Conservation (phyloP, 2,888 invertebrate species). For the Agrypnus murinus region DNA sequence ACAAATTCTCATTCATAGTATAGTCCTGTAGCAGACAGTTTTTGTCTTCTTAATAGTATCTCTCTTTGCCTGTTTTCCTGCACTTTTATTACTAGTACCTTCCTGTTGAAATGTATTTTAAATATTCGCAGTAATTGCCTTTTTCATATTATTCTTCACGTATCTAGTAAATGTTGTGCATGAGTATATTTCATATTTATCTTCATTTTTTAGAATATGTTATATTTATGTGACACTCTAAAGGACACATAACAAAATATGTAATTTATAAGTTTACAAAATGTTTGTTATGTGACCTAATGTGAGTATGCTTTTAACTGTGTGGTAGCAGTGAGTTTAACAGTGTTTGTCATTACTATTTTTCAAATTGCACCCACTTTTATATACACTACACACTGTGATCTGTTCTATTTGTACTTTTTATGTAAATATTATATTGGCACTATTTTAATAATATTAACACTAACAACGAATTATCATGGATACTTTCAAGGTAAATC, state of each 20-base stretch:
- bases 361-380: conserved; percentile 1
- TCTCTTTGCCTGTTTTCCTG: conserved; percentile 54
- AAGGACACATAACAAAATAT: conserved; percentile 32
- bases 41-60: conserved; percentile 49
- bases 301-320: conserved; percentile 30
- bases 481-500: conserved; percentile 1
- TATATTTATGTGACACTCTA: background rate
- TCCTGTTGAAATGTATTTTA: conserved; percentile 32
- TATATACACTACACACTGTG: conserved; percentile 26
- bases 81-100: conserved; percentile 51
- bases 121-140: conserved; percentile 35
- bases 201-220: conserved; percentile 25
- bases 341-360: conserved; percentile 5
- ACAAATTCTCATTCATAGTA: conserved; percentile 71
- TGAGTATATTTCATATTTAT: conserved; percentile 36
- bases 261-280: background rate
- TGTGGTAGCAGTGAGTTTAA: conserved; percentile 47
- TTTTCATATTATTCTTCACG: conserved; percentile 36
- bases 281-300: conserved; percentile 31
- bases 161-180: conserved; percentile 36
- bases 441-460: background rate
- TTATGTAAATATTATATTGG: conserved; percentile 9
- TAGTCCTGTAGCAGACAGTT: conserved; percentile 67
- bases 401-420: conserved; percentile 11
- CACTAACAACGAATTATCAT: background rate